Evolutionary conservation across 2,113 vertebrate species (phyloP).

Genomic region (Prionailurus viverrinus): DNA sequence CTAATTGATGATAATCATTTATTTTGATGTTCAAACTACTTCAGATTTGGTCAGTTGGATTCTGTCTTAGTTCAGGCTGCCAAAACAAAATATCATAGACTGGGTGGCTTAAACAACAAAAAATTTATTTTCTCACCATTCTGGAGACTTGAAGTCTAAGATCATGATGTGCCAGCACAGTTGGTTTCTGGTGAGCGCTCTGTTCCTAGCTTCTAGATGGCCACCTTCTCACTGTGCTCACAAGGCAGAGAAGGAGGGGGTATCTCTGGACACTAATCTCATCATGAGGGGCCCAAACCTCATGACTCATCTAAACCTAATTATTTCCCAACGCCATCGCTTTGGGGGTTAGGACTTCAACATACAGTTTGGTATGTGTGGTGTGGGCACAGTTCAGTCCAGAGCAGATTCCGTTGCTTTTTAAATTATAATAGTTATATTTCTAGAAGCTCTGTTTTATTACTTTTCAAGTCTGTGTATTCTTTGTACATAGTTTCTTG

Average conservation of each 20-base stretch:
- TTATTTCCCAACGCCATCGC: neutral
- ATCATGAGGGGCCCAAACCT: neutral
- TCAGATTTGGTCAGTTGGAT: neutral
- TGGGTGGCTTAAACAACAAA: neutral
- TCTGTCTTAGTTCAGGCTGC: neutral
- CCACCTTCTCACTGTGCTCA: neutral
- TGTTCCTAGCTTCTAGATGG: neutral
- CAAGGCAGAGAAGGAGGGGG: neutral
- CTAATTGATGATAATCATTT: neutral
- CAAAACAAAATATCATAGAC: slow-evolving; percentile 7
- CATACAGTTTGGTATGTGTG: neutral
- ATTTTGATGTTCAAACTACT: neutral
- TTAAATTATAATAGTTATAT: neutral
- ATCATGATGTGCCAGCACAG: neutral
- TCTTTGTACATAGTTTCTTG: neutral
- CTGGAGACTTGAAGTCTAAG: neutral
- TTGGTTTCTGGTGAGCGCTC: neutral
- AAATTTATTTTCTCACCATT: neutral
- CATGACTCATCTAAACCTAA: neutral
- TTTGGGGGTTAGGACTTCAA: neutral
- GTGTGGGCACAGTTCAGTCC: neutral
- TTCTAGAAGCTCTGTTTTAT: neutral
- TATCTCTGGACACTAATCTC: neutral
- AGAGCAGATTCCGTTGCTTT: neutral
- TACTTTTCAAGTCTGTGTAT: neutral